Evolutionary conservation across 2,888 invertebrate species (phyloP), one percentile per base, ranked within the genome.

Genomic region (Stenchaetothrips biformis): DNA sequence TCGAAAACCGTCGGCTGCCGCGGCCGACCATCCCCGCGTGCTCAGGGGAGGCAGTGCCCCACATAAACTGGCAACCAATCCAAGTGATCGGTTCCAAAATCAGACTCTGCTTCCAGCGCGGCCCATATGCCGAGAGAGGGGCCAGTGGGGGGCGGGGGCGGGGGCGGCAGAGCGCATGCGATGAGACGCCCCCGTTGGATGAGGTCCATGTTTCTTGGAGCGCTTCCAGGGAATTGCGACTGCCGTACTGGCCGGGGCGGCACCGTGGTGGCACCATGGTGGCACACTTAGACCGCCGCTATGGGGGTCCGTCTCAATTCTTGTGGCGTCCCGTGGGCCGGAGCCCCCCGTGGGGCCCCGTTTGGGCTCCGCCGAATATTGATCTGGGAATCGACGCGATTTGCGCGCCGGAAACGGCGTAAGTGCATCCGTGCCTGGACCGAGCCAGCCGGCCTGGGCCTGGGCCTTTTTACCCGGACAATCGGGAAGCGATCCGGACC

Each of bases 201-300:
- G 67, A 74, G 67, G 67, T 74, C 67, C 67, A 74, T 74, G 67
- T 74, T 74, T 74, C 67, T 74, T 74, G 67, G 67, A 74, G 67
- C 67, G 67, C 25, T 74, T 74, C 67, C 67, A 74, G 67, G 25
- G 67, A 74, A 74, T 74, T 74, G 67, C 67, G 67, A 74, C 67
- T 74, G 67, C 67, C 67, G 67, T 74, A 25, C 25, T 74, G 25
- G 21, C 25, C 25, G 25, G 37, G 37, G 37, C 4, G 37, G 37
- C 37, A 37, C 37, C 37, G 4, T 37, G 37, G 37, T 37, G 37
- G 37, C 37, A 37, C 37, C 37, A 37, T 37, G 37, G 37, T 37
- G 37, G 37, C 37, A 37, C 37, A 37, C 37, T 37, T 37, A 37
- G 37, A 21, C 25, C 67, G 1, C 67, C 25, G 4, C 67, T 21